Evolutionary conservation across 2,888 invertebrate species (phyloP), one percentile per base, ranked within the genome.

Genomic region (Brachyopa scutellaris): DNA sequence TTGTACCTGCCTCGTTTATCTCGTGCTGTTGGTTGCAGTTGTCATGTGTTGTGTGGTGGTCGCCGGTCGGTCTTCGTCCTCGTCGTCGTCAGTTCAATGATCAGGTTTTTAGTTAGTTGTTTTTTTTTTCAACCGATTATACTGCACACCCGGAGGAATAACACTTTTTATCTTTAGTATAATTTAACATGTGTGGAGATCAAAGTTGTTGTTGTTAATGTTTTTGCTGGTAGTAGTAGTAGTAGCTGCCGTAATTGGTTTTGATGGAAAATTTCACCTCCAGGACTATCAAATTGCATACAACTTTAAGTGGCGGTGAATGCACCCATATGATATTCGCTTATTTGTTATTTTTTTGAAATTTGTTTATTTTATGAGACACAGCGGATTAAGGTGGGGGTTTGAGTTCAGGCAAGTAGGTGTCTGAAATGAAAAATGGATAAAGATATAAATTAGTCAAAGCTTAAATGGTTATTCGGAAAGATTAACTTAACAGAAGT

Each of bases 191-290:
- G 42, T 49, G 42, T 51, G 69, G 76, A 31, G 49, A 23, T 59
- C 17, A 49, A 23, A 8, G 64, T 42, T 64, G 51, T 26, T 57
- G 47, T 47, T 45, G 49, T 36, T 59, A 47, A 26, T 55, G 38
- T 62, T 70, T 69, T 69, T 76, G 82, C 57, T 15, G 61, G 62
- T 49, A n/a, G n/a, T n/a, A n/a, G n/a, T n/a, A n/a, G n/a, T n/a
- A n/a, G n/a, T n/a, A n/a, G n/a, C n/a, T n/a, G n/a, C n/a, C n/a
- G n/a, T n/a, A n/a, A n/a, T n/a, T 69, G 62, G 64, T 62, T 73
- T 19, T 31, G 57, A 74, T 80, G 62, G 74, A 73, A 69, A 74
- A 69, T 74, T 74, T 80, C 80, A 80, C 76, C 73, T 73, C 47
- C 61, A 23, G 80, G 73, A 57, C 51, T 62, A 80, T 74, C 61